Base-by-base conservation (phyloP, 2,797 vertebrate genomes). In the Cacajao melanocephalus region DNA sequence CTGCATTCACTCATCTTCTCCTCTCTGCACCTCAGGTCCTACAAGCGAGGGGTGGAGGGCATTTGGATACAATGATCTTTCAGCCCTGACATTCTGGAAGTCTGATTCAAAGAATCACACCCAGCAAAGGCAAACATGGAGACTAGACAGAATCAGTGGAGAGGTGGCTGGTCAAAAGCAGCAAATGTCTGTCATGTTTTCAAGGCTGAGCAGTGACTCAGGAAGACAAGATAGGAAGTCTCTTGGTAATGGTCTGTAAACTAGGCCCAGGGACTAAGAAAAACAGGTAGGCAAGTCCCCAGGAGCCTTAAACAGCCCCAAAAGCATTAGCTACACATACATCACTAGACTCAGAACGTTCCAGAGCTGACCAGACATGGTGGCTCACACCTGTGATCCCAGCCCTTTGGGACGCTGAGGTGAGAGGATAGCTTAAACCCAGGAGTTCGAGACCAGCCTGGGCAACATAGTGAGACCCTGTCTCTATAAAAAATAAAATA, bases 131-230 rank as follows among this genome's bases (percentile, higher is more conserved):
- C 83, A 88, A 89, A 44, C 81, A 84, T 28, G 13, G 58, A 85
- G 72, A 30, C 8, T 3, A 50, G 93, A 73, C 14, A 44, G 50
- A 55, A 88, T 84, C 96, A 78, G 67, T 2, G 26, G 28, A 95
- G 85, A 83, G 64, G 46, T 8, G 50, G 41, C 70, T 33, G 33
- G 61, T 72, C 83, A 72, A 81, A 96, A 41, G 82, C 55, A 84
- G 48, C 82, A 39, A 46, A 33, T 73, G n/a, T 64, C 84, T 50
- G 64, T 78, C 78, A 5, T 80, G 61, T 92, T 91, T 94, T 70
- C 44, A 64, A 81, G 55, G 12, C 88, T 93, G 33, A 80, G 73
- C 58, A 30, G 78, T 89, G 58, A 96, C 86, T 91, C 95, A n/a
- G 88, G 55, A 73, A 94, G 82, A 78, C 61, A 36, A 85, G 75